phyloP scores from a whole-genome alignment of 2,888 invertebrate species.

The Blera fallax region DNA sequence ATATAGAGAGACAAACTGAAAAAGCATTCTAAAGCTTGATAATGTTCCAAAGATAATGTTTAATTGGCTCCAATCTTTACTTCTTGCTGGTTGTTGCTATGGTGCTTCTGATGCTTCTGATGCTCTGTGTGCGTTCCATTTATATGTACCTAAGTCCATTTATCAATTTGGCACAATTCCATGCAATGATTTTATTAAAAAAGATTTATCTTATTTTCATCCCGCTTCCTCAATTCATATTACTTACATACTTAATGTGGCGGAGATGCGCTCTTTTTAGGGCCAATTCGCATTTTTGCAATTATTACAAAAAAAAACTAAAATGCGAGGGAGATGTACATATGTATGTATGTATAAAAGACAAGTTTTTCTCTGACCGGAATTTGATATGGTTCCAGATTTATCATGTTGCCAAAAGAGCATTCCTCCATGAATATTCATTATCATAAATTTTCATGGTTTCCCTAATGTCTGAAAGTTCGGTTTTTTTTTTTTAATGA shows the following conservation, averaged over 20 bases:
- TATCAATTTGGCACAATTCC: constrained; percentile 72
- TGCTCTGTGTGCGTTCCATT: constrained; percentile 46
- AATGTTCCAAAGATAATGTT: constrained; percentile 70
- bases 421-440: constrained; percentile 70
- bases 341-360: neutral
- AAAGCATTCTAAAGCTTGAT: constrained; percentile 38
- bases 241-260: constrained; percentile 48
- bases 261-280: constrained; percentile 10
- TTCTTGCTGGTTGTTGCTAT: constrained; percentile 5
- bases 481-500: constrained; percentile 16
- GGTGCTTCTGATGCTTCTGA: neutral
- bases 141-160: constrained; percentile 55
- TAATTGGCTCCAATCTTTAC: constrained; percentile 68
- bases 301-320: constrained; percentile 22
- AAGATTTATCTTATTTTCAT: constrained; percentile 5
- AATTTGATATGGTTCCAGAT: constrained; percentile 72
- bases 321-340: constrained; percentile 25
- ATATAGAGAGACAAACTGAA: neutral
- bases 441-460: constrained; percentile 64
- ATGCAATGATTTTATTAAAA: constrained; percentile 67
- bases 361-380: constrained; percentile 38
- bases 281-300: constrained; percentile 45
- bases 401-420: constrained; percentile 68
- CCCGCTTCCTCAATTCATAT: constrained; percentile 21
- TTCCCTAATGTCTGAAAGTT: constrained; percentile 54